Percentiles rank a stretch among this genome's conserved stretches.
phyloP scores from a whole-genome alignment of 2,113 vertebrate genomes.

The Salminus brasiliensis region DNA sequence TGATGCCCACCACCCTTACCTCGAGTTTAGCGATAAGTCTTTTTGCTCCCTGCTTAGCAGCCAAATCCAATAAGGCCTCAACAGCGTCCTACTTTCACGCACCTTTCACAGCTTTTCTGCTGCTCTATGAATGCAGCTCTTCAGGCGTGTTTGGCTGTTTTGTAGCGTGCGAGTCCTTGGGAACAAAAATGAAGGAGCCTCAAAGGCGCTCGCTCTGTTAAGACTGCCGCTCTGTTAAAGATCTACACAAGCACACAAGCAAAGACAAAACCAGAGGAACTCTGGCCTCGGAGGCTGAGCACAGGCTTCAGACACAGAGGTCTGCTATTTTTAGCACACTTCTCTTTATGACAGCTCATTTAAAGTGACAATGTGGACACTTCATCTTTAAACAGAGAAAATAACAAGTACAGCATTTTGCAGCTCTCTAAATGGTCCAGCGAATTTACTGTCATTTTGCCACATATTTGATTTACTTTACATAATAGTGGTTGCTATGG shows the following conservation, averaged over 20 bases:
- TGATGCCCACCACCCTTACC: constrained; percentile 43
- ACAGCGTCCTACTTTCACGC: constrained; percentile 9
- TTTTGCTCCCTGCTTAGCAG: constrained; percentile 33
- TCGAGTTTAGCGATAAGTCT: constrained; percentile 30
- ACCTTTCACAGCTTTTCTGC: background rate
- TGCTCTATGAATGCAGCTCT: background rate
- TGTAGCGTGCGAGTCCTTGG: background rate
- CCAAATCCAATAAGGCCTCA: constrained; percentile 28
- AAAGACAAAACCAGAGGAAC: background rate
- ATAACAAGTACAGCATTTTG: background rate
- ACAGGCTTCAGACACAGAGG: background rate
- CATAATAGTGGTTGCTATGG: too few species aligned
- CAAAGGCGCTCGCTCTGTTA: background rate
- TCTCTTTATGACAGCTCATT: background rate
- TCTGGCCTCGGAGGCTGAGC: background rate
- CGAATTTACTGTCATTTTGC: background rate
- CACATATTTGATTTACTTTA: too few species aligned
- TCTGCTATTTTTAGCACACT: background rate
- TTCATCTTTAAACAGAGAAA: background rate
- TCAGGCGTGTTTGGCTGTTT: background rate
- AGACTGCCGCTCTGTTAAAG: background rate
- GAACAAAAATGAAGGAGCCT: background rate
- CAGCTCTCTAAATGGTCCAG: background rate
- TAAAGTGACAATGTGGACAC: background rate
- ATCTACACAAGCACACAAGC: background rate